A percentile compares a stretch with the other conserved stretches of the same genome.
phyloP scores from a whole-genome alignment of 2,113 vertebrate genomes.

The Ardeotis arabs region DNA sequence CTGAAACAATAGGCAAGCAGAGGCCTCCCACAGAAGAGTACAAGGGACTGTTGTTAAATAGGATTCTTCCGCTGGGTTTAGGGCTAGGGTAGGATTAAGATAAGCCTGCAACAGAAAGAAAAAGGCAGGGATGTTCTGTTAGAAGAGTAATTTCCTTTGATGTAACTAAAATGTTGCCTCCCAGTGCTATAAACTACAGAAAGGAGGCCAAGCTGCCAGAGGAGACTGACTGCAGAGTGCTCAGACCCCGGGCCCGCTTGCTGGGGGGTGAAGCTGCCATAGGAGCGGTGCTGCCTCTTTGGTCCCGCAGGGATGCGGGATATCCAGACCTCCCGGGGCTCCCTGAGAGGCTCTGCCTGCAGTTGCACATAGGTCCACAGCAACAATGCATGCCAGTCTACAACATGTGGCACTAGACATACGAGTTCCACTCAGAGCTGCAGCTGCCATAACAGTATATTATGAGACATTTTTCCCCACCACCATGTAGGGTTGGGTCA shows the following conservation, averaged over 20 bases:
- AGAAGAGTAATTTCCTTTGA: not conserved
- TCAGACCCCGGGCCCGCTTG: rapidly evolving
- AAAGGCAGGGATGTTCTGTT: rapidly evolving
- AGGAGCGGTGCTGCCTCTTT: not conserved
- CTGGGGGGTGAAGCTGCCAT: rapidly evolving
- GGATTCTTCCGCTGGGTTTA: not conserved
- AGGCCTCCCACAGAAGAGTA: not conserved
- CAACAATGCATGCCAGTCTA: not conserved
- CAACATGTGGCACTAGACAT: not conserved
- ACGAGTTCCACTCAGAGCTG: not conserved
- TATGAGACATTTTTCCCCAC: not conserved
- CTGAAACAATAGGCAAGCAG: not conserved
- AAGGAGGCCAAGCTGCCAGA: not conserved
- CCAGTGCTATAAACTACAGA: not conserved
- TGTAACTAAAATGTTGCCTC: not conserved
- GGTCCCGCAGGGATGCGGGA: not conserved
- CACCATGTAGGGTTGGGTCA: not conserved
- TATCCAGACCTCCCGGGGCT: not conserved
- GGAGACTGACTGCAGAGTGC: not conserved
- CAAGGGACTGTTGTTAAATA: not conserved
- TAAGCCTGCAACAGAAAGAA: not conserved
- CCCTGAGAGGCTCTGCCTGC: not conserved
- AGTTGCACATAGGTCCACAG: not conserved
- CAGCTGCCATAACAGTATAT: not conserved
- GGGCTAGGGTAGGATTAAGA: not conserved